These are phyloP conservation scores for Eumaeus atala DNA, from an alignment of 1,140 invertebrate genomes.

Conservation along the genomic window DNA sequence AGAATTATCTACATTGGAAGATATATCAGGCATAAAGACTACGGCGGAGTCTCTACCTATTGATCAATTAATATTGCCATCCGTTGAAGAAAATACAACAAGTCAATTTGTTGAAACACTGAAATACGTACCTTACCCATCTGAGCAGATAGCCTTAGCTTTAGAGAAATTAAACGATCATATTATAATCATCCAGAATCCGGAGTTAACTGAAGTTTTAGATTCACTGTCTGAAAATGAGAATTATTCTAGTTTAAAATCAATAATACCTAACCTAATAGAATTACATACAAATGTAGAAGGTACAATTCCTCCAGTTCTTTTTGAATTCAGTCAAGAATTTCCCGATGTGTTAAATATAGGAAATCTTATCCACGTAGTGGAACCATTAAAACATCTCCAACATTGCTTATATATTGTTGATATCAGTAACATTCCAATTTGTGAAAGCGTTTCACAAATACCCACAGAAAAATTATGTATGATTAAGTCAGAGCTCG, in stretches of 20 bases:
- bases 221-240: slow-evolving; percentile 45
- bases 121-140: neutral
- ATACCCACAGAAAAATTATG: slow-evolving; percentile 43
- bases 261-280: slow-evolving; percentile 41
- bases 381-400: slow-evolving; percentile 61
- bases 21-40: slow-evolving; percentile 75
- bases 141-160: slow-evolving; percentile 29
- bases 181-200: slow-evolving; percentile 47
- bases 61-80: slow-evolving; percentile 38
- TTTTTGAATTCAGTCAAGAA: slow-evolving; percentile 41
- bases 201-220: slow-evolving; percentile 46
- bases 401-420: slow-evolving; percentile 50
- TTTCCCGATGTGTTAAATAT: slow-evolving; percentile 30
- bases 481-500: slow-evolving; percentile 35
- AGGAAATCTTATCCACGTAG: slow-evolving; percentile 47
- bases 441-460: slow-evolving; percentile 47
- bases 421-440: slow-evolving; percentile 48
- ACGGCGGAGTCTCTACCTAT: slow-evolving; percentile 56
- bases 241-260: slow-evolving; percentile 49
- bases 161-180: slow-evolving; percentile 48
- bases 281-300: slow-evolving; percentile 57
- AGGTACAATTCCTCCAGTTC: slow-evolving; percentile 45
- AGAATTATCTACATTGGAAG: slow-evolving; percentile 74
- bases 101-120: slow-evolving; percentile 29
- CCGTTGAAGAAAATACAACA: slow-evolving; percentile 27